Percentiles rank a stretch among this genome's conserved stretches.
phyloP scores from a whole-genome alignment of 2,113 vertebrate genomes.

The Ceuthmochares aereus region DNA sequence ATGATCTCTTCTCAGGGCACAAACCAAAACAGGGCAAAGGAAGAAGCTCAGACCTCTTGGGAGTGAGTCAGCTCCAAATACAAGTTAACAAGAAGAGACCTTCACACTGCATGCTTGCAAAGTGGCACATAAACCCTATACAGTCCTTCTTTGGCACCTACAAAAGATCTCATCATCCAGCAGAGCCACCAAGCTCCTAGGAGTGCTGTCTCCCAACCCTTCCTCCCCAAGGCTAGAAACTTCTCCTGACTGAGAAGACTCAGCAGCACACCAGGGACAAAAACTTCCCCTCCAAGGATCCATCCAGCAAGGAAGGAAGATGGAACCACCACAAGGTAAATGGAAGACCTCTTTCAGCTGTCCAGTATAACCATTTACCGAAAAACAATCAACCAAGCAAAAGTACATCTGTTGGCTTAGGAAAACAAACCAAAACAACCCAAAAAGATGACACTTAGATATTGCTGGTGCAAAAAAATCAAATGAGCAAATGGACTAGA shows the following conservation, averaged over 20 bases:
- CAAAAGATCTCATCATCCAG: background rate
- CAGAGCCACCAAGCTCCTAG: background rate
- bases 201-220: background rate
- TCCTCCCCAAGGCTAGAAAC: background rate
- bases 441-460: background rate
- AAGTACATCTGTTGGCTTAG: background rate
- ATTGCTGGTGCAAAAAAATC: background rate
- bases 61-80: background rate
- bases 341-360: background rate
- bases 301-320: background rate
- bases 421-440: background rate
- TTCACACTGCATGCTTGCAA: background rate
- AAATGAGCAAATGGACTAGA: background rate
- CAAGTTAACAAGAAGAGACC: background rate
- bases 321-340: background rate
- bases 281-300: background rate
- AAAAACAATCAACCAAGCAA: background rate
- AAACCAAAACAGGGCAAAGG: background rate
- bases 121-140: background rate
- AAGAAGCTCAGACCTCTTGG: fast-evolving
- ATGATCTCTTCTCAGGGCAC: background rate
- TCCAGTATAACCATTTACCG: background rate
- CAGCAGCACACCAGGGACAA: background rate
- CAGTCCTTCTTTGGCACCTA: background rate
- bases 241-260: background rate